Evolutionary conservation across 2,113 vertebrate genomes (phyloP).

Genomic region (Athene noctua): DNA sequence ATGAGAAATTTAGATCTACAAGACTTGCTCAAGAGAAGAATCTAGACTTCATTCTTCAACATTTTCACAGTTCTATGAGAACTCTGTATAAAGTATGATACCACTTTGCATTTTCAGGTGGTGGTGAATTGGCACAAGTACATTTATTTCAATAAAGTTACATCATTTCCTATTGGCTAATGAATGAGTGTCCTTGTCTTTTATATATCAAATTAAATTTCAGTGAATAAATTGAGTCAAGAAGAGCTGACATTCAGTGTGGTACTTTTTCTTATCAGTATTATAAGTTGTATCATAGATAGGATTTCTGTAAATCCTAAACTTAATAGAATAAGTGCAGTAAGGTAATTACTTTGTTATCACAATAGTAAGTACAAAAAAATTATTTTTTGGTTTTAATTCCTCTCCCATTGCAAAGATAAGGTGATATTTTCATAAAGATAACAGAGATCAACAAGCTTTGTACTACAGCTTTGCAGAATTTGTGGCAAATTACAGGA

Average conservation of each 20-base stretch:
- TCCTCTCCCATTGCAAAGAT: neutral
- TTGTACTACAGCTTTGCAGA: neutral
- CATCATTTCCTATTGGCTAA: neutral
- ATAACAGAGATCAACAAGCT: neutral
- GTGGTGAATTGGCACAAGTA: neutral
- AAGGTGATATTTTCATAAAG: neutral
- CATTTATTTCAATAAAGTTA: neutral
- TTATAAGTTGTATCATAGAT: neutral
- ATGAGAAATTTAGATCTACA: neutral
- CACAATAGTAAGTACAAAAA: neutral
- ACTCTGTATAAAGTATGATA: accelerated
- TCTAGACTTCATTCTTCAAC: neutral
- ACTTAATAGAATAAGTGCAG: neutral
- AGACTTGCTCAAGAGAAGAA: neutral
- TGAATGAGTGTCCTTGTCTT: neutral
- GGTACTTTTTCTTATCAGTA: neutral
- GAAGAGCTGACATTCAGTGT: neutral
- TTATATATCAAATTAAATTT: neutral
- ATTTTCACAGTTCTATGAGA: neutral
- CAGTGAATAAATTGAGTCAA: neutral
- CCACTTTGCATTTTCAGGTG: neutral
- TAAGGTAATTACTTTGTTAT: neutral
- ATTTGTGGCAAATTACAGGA: neutral
- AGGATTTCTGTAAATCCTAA: neutral
- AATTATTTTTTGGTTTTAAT: neutral